Conservation (phyloP, 2,888 invertebrate species). For the Sarcophaga variegata region DNA sequence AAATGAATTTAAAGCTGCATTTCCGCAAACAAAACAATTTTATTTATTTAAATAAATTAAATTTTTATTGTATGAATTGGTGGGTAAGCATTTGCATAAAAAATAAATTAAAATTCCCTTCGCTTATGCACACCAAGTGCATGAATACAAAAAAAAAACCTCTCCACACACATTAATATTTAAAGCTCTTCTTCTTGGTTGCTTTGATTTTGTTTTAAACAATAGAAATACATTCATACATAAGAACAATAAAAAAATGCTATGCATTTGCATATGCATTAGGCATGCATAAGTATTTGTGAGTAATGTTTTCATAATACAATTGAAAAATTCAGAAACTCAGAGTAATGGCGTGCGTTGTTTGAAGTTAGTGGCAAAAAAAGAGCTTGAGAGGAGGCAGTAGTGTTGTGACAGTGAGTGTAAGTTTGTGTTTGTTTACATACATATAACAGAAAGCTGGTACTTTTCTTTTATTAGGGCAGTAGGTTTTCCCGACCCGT, state of each 20-base stretch:
- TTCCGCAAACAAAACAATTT: background rate
- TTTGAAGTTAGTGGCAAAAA: background rate
- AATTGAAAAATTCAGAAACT: background rate
- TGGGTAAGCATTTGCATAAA: background rate
- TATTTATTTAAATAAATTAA: background rate
- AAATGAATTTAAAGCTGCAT: background rate
- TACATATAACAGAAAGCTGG: constrained; percentile 15
- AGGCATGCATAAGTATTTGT: constrained; percentile 18
- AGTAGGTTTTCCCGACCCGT: constrained; percentile 75
- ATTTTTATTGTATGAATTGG: background rate
- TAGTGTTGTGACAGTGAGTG: background rate
- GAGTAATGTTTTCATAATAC: background rate
- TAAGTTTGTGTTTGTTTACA: constrained; percentile 1
- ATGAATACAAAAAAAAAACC: background rate
- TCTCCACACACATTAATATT: too few relatives aligned
- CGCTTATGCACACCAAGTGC: background rate
- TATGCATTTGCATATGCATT: constrained; percentile 31
- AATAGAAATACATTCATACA: too few relatives aligned
- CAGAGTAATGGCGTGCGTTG: background rate
- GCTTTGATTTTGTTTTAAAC: too few relatives aligned
- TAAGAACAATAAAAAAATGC: background rate
- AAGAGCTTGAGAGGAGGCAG: background rate
- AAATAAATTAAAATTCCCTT: background rate
- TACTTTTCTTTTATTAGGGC: constrained; percentile 75
- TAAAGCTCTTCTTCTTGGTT: too few relatives aligned